phyloP scores from a whole-genome alignment of 2,888 invertebrate species.

The Frankliniella fusca region DNA sequence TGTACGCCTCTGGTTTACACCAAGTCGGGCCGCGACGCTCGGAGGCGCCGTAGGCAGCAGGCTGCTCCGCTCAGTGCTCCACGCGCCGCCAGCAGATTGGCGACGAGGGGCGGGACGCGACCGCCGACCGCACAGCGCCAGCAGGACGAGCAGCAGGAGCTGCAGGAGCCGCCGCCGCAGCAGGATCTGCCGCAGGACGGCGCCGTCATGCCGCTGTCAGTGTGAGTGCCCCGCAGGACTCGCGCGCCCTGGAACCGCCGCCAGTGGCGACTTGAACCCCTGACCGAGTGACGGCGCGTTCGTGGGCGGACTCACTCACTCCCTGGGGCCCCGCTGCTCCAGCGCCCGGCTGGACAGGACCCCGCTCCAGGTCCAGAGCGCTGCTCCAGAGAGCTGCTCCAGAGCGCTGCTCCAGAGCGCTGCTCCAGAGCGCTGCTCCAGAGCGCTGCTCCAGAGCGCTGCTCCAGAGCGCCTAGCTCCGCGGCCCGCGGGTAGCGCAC shows the following conservation, averaged over 20 bases:
- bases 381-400: too few species aligned
- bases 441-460: not conserved
- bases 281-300: too few species aligned
- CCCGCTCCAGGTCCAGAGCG: not conserved
- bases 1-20: not conserved
- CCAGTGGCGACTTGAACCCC: slow-evolving; percentile 31
- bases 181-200: not conserved
- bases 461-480: not conserved
- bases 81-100: not conserved
- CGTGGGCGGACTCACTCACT: slow-evolving; percentile 40
- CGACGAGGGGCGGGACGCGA: not conserved
- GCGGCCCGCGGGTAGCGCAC: not conserved
- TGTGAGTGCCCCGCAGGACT: not conserved
- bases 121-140: not conserved
- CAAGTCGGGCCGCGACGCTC: slow-evolving; percentile 3
- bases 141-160: not conserved
- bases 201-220: not conserved
- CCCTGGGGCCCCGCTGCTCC: slow-evolving; percentile 41
- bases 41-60: slow-evolving; percentile 28
- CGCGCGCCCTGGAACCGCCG: slow-evolving; percentile 28
- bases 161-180: too few species aligned
- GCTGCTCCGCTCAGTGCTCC: not conserved
- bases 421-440: not conserved
- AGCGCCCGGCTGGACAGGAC: too few species aligned
- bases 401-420: too few species aligned